These are phyloP conservation scores for Channa argus DNA, from an alignment of 2,113 vertebrate species.

Conservation along the genomic window DNA sequence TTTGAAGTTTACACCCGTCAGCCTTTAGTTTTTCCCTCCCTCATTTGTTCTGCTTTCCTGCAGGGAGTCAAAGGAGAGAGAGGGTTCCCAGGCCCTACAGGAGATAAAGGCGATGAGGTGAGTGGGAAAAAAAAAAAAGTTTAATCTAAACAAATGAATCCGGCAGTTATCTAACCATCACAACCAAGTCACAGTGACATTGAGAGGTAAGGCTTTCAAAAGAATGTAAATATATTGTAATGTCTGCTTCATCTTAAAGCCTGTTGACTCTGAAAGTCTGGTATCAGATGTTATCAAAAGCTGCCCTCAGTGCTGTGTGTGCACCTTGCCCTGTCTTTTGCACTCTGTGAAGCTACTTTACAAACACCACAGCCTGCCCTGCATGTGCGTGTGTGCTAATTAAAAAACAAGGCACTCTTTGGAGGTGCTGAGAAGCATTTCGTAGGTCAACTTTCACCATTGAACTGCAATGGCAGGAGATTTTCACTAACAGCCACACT, in stretches of 20 bases:
- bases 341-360: constrained; percentile 36
- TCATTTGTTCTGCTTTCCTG: constrained; percentile 55
- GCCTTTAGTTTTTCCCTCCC: constrained; percentile 45
- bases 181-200: constrained; percentile 54
- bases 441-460: constrained; percentile 45
- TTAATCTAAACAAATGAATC: constrained; percentile 44
- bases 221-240: constrained; percentile 60
- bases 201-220: constrained; percentile 48
- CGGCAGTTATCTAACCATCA: constrained; percentile 26
- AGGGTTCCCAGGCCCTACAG: constrained; percentile 91
- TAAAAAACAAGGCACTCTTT: constrained; percentile 43
- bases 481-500: constrained; percentile 12
- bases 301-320: constrained; percentile 17
- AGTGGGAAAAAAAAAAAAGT: constrained; percentile 36
- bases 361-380: constrained; percentile 16
- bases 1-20: constrained; percentile 60
- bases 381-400: constrained; percentile 24
- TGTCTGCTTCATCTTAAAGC: constrained; percentile 32
- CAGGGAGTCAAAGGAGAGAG: constrained; percentile 97
- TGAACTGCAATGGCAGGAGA: constrained; percentile 25
- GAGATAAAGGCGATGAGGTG: constrained; percentile 97
- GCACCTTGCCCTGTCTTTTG: constrained; percentile 24
- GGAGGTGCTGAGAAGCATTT: constrained; percentile 30
- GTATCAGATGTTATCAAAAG: constrained; percentile 57
- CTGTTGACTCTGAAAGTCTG: constrained; percentile 6